These are phyloP conservation scores for Synchiropus splendidus DNA, from an alignment of 2,113 vertebrate species.

Conservation along the genomic window DNA sequence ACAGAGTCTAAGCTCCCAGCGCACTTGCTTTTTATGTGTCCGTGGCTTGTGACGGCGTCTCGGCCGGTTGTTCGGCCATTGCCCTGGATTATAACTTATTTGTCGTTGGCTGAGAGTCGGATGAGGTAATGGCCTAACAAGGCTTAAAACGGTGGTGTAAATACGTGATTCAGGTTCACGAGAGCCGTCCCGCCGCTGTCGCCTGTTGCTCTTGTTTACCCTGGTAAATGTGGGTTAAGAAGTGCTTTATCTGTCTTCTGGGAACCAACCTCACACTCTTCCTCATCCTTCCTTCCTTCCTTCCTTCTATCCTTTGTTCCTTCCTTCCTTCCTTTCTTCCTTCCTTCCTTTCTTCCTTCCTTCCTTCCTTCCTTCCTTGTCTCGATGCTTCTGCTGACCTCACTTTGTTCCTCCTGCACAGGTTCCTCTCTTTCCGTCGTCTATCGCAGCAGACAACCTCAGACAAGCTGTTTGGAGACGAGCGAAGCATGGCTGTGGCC, in stretches of 20 bases:
- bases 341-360: conserved; percentile 14
- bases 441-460: conserved; percentile 40
- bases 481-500: conserved; percentile 76
- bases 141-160: too few relatives aligned
- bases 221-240: conserved; percentile 41
- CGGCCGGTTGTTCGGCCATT: neutral
- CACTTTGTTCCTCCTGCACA: conserved; percentile 12
- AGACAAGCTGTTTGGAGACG: conserved; percentile 44
- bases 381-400: conserved; percentile 5
- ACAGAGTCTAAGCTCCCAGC: conserved; percentile 2
- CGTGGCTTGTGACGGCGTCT: neutral
- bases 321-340: conserved; percentile 10
- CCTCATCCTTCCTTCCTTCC: too few relatives aligned
- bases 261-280: conserved; percentile 3
- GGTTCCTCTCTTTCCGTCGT: conserved; percentile 21
- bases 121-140: too few relatives aligned
- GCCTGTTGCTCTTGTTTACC: conserved; percentile 37
- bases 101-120: too few relatives aligned
- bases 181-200: too few relatives aligned
- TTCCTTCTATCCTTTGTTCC: too few relatives aligned
- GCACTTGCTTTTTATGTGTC: too few relatives aligned
- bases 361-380: conserved; percentile 16
- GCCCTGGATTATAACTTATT: too few relatives aligned
- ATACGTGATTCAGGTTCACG: too few relatives aligned
- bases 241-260: conserved; percentile 33